A percentile compares a stretch with the other conserved stretches of the same genome.
These are phyloP conservation scores for Oligia latruncula DNA, from an alignment of 2,888 invertebrate species.

Conservation along the genomic window DNA sequence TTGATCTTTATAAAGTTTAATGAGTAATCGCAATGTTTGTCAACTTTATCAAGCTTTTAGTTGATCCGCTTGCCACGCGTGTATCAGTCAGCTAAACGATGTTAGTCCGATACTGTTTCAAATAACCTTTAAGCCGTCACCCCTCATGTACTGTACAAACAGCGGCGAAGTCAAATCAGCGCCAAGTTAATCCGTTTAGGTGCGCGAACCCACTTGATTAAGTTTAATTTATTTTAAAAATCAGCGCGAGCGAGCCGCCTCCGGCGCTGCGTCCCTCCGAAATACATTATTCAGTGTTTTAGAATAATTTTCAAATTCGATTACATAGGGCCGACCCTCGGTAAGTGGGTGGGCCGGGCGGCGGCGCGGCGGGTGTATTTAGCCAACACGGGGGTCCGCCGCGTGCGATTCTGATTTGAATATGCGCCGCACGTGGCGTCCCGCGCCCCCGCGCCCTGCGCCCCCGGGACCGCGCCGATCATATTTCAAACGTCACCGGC, in stretches of 20 bases:
- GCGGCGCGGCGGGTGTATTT: slow-evolving; percentile 88
- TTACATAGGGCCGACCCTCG: slow-evolving; percentile 90
- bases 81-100: slow-evolving; percentile 69
- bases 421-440: slow-evolving; percentile 89
- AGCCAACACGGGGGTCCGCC: slow-evolving; percentile 90
- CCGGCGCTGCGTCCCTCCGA: slow-evolving; percentile 86
- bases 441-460: slow-evolving; percentile 84
- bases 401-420: slow-evolving; percentile 90
- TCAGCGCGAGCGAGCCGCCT: slow-evolving; percentile 86
- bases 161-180: slow-evolving; percentile 88
- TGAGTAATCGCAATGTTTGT: background rate
- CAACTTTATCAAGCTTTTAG: slow-evolving; percentile 25
- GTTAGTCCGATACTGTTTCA: slow-evolving; percentile 81
- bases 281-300: slow-evolving; percentile 91
- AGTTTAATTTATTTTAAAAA: slow-evolving; percentile 90
- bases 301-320: slow-evolving; percentile 91
- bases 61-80: slow-evolving; percentile 43
- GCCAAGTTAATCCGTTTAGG: slow-evolving; percentile 90
- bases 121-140: slow-evolving; percentile 84
- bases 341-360: slow-evolving; percentile 88
- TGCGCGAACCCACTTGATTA: slow-evolving; percentile 90
- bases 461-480: slow-evolving; percentile 88
- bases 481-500: slow-evolving; percentile 90
- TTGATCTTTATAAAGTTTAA: too few relatives aligned
- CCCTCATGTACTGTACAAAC: slow-evolving; percentile 86